Evolutionary conservation across 1,140 invertebrate species (phyloP), one percentile per base, ranked within the genome.

Genomic region (Mamestra configurata): DNA sequence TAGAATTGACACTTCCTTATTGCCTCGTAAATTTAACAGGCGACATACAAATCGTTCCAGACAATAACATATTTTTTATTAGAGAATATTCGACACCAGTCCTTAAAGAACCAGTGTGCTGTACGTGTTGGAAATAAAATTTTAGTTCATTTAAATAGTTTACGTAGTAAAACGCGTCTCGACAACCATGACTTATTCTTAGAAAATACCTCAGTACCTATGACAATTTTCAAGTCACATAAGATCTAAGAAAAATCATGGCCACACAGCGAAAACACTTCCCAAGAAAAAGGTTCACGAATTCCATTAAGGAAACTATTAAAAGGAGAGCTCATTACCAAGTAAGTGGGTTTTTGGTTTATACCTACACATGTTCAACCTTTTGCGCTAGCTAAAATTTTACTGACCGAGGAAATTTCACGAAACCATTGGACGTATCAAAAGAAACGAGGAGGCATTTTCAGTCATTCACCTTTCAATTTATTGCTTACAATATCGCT

Each of bases 1-100:
- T 85, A 78, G 86, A 83, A 87, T 88, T 75, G 86, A 90, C 91
- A 94, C 92, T 95, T 95, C 93, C 93, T 95, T 95, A 93, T 94
- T 94, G 91, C 87, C 53, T 85, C 91, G 85, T 93, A 95, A 94
- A 94, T 93, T 90, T 87, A 83, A 91, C 85, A 86, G 88, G 85
- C 77, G 86, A 82, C 87, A 89, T 88, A 90, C 83, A 91, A 88
- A 87, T 82, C 75, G 83, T 84, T 73, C 79, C 55, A 91, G 86
- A 89, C 89, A 90, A 90, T 90, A 84, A 88, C 68, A 71, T 81
- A 75, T 86, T 86, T 87, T 83, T 86, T 82, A 85, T 84, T 72
- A 77, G 22, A 75, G 77, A 83, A 78, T 79, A 83, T 78, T 77
- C 53, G 57, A 70, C 66, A 73, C 55, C 49, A 61, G 66, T 49